A percentile compares a stretch with the other conserved stretches of the same genome.
These are phyloP conservation scores for Notodonta ziczac DNA, from an alignment of 2,888 invertebrate genomes.

Conservation along the genomic window DNA sequence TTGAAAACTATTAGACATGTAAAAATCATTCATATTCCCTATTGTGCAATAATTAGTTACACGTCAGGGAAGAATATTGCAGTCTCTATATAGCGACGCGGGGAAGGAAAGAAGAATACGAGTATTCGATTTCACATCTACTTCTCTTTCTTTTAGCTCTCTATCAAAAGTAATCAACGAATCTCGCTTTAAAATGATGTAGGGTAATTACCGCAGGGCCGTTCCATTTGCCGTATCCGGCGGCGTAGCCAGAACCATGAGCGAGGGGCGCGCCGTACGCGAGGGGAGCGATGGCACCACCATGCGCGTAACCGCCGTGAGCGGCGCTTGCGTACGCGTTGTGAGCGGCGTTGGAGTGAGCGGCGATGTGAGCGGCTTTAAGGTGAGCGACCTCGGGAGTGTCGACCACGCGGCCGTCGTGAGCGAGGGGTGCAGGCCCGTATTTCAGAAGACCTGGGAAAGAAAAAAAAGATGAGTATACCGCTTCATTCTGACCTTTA, in stretches of 20 bases:
- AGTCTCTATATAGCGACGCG: too few relatives aligned
- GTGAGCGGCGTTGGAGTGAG: constrained; percentile 60
- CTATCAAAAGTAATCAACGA: too few relatives aligned
- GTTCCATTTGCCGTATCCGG: constrained; percentile 78
- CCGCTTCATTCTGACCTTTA: too few relatives aligned
- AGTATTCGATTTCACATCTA: too few relatives aligned
- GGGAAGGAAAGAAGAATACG: too few relatives aligned
- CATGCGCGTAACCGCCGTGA: constrained; percentile 40
- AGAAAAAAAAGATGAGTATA: not conserved
- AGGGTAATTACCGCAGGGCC: constrained; percentile 62
- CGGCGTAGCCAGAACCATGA: constrained; percentile 54
- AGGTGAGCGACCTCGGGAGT: constrained; percentile 84
- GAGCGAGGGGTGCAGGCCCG: constrained; percentile 80
- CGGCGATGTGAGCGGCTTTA: constrained; percentile 82
- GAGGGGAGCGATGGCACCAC: constrained; percentile 57
- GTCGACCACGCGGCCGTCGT: constrained; percentile 80
- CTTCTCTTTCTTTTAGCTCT: too few relatives aligned
- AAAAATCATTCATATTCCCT: too few relatives aligned
- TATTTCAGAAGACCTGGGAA: constrained; percentile 74
- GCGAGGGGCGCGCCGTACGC: constrained; percentile 40
- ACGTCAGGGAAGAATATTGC: too few relatives aligned
- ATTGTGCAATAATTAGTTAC: too few relatives aligned
- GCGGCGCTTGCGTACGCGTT: constrained; percentile 43
- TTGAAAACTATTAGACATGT: too few relatives aligned
- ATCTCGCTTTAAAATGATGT: not conserved